A percentile compares a stretch with the other conserved stretches of the same genome.
Evolutionary conservation across 2,888 invertebrate species (phyloP).

Genomic region (Drosophila histrio): DNA sequence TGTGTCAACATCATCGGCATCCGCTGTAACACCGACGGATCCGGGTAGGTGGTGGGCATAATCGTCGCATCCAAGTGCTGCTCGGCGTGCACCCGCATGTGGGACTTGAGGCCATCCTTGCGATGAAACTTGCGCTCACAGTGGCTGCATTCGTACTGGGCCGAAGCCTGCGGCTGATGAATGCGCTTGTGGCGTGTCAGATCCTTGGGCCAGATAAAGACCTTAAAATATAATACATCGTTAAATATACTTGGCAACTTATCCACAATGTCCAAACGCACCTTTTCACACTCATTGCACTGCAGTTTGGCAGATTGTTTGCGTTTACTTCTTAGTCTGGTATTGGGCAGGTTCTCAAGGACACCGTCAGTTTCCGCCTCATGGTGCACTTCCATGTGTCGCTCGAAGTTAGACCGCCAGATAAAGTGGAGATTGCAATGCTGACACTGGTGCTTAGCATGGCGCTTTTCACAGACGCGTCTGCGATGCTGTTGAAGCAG

Average conservation of each 20-base stretch:
- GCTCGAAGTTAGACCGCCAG: conserved; percentile 78
- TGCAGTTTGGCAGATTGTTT: conserved; percentile 84
- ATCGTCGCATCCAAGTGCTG: conserved; percentile 6
- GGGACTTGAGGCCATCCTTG: conserved; percentile 86
- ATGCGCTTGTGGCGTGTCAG: conserved; percentile 87
- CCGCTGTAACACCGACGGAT: background rate
- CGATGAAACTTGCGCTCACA: conserved; percentile 87
- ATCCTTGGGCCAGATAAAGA: conserved; percentile 88
- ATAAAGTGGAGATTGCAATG: conserved; percentile 77
- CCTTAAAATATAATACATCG: conserved; percentile 15
- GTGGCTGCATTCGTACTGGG: conserved; percentile 86
- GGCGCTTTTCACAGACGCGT: conserved; percentile 77
- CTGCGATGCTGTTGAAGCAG: conserved; percentile 85
- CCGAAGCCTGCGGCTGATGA: conserved; percentile 85
- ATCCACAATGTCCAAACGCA: background rate
- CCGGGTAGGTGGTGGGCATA: background rate
- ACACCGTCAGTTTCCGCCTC: background rate
- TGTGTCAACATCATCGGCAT: conserved; percentile 48
- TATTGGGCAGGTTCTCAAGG: background rate
- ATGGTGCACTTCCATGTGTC: conserved; percentile 64
- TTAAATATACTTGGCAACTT: too few species aligned
- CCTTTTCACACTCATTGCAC: conserved; percentile 87
- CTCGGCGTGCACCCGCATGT: conserved; percentile 86
- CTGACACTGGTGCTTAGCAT: conserved; percentile 67
- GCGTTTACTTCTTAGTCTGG: conserved; percentile 62